These are phyloP conservation scores for Epinotia bilunana DNA, from an alignment of 2,888 invertebrate species.

Conservation along the genomic window DNA sequence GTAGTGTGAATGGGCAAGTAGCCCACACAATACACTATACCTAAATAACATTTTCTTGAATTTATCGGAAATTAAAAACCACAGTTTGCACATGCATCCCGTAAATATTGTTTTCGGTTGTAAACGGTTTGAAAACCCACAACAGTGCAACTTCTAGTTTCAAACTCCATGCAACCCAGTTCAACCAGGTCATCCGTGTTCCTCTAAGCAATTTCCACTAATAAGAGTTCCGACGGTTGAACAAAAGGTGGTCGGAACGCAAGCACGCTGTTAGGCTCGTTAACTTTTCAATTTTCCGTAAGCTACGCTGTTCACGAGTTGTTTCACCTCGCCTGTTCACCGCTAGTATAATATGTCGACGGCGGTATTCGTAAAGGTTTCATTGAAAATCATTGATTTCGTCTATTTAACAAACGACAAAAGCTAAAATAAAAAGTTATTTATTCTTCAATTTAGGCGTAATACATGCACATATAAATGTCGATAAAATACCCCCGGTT, in stretches of 20 bases:
- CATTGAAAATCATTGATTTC: too few species aligned
- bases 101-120: background rate
- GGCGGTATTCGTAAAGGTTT: too few species aligned
- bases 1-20: too few species aligned
- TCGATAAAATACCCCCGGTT: too few species aligned
- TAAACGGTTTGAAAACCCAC: background rate
- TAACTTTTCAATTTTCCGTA: conserved; percentile 82
- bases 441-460: too few species aligned
- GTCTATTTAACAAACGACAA: too few species aligned
- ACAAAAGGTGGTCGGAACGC: conserved; percentile 74
- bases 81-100: too few species aligned
- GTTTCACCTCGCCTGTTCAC: background rate
- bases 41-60: too few species aligned
- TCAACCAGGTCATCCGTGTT: conserved; percentile 70
- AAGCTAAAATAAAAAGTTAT: too few species aligned
- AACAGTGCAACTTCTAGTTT: background rate
- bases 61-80: too few species aligned
- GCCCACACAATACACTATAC: too few species aligned
- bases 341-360: background rate
- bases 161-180: conserved; percentile 25
- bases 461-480: too few species aligned
- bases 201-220: conserved; percentile 69
- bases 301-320: conserved; percentile 50
- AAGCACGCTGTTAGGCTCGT: conserved; percentile 74
- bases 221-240: conserved; percentile 65